Percentiles rank a stretch among this genome's conserved stretches.
These are phyloP conservation scores for Spondyliosoma cantharus DNA, from an alignment of 2,797 vertebrate species.

Conservation along the genomic window DNA sequence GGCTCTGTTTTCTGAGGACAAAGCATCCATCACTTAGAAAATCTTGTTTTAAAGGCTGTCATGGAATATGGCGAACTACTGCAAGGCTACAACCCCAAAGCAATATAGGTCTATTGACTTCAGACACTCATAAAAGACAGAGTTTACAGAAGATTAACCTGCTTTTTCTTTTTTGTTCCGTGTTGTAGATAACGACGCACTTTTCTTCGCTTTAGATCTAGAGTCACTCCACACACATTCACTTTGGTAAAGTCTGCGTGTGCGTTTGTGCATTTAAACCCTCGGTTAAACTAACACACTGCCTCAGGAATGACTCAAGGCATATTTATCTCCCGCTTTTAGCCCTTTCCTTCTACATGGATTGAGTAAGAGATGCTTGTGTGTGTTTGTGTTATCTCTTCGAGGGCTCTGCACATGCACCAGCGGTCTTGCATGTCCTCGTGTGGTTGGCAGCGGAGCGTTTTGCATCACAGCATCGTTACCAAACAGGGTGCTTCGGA, in stretches of 20 bases:
- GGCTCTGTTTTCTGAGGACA: background rate
- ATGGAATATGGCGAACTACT: background rate
- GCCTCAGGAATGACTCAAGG: conserved; percentile 33
- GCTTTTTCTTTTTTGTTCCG: background rate
- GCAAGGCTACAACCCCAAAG: background rate
- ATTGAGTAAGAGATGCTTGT: background rate
- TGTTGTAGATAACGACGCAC: background rate
- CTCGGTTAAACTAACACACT: conserved; percentile 14
- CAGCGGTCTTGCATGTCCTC: background rate
- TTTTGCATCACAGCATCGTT: conserved; percentile 28
- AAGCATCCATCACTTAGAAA: conserved; percentile 3
- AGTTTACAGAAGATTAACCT: background rate
- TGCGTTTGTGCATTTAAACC: conserved; percentile 3
- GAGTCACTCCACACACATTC: background rate
- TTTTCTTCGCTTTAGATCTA: background rate
- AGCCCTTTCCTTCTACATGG: background rate
- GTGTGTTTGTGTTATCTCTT: background rate
- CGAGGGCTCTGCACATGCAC: background rate
- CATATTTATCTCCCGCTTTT: conserved; percentile 10
- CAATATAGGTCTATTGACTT: background rate
- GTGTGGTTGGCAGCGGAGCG: background rate
- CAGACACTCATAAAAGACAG: background rate
- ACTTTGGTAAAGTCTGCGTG: background rate
- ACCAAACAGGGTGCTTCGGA: conserved; percentile 29
- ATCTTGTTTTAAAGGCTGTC: conserved; percentile 14